phyloP scores from a whole-genome alignment of 2,113 vertebrate species.

The Oxyura jamaicensis region DNA sequence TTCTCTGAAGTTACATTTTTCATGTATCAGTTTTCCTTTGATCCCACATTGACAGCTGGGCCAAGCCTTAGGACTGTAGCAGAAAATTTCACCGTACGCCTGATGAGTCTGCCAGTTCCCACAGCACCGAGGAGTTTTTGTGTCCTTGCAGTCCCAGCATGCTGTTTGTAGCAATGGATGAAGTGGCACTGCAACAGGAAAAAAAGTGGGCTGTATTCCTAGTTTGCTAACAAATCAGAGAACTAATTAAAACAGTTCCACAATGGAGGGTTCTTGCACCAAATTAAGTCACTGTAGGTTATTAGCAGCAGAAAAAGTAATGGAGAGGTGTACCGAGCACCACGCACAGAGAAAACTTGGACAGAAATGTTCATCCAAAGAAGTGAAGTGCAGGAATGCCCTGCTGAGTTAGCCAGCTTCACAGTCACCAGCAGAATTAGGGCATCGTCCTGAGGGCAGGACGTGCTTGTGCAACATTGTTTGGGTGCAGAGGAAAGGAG shows the following conservation, averaged over 20 bases:
- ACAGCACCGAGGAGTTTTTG: neutral
- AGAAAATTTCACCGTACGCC: neutral
- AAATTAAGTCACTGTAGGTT: neutral
- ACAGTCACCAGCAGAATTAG: neutral
- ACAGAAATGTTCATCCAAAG: neutral
- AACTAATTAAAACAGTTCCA: neutral
- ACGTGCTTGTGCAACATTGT: neutral
- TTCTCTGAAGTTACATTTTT: neutral
- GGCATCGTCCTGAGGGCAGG: neutral
- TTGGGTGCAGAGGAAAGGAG: neutral
- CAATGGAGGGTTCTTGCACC: neutral
- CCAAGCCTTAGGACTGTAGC: neutral
- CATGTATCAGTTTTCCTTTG: neutral
- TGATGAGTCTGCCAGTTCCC: neutral
- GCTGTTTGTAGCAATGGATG: neutral
- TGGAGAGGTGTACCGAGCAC: neutral
- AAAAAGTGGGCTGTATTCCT: neutral
- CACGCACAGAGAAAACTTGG: neutral
- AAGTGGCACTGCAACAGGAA: neutral
- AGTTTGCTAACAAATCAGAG: neutral
- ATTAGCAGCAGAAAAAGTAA: neutral
- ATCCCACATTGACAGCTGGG: neutral
- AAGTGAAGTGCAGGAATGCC: fast-evolving
- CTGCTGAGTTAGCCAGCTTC: neutral
- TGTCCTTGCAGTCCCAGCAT: neutral